Evolutionary conservation across 2,888 invertebrate species (phyloP).

Genomic region (Lingula anatina): DNA sequence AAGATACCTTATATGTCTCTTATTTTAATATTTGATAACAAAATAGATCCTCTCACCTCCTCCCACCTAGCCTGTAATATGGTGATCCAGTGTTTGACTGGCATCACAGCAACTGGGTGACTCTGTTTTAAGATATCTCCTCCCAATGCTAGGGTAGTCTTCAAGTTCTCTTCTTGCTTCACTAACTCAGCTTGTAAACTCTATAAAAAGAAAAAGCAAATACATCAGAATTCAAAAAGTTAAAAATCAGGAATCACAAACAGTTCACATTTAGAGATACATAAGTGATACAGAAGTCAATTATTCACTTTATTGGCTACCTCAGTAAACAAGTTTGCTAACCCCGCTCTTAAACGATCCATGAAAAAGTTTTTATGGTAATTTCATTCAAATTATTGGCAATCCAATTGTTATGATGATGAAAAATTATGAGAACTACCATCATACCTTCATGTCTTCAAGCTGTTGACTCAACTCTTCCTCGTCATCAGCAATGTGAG

Average conservation of each 20-base stretch:
- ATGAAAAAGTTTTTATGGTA: too few species aligned
- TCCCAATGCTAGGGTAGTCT: conserved; percentile 73
- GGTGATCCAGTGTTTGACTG: conserved; percentile 98
- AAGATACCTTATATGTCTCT: too few species aligned
- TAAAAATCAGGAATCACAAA: too few species aligned
- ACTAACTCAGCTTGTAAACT: conserved; percentile 69
- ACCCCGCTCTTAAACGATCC: too few species aligned
- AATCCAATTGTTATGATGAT: too few species aligned
- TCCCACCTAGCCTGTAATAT: conserved; percentile 91
- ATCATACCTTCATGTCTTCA: conserved; percentile 70
- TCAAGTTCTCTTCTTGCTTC: conserved; percentile 78
- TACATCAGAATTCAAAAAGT: background rate
- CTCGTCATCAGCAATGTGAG: conserved; percentile 87
- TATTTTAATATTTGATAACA: too few species aligned
- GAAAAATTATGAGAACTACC: background rate
- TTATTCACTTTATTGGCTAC: too few species aligned
- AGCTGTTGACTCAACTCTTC: conserved; percentile 77
- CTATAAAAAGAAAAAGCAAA: conserved; percentile 20
- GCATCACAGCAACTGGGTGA: conserved; percentile 95
- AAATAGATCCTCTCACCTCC: too few species aligned
- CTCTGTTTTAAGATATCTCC: conserved; percentile 83
- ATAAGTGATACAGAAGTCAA: too few species aligned
- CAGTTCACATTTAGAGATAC: too few species aligned
- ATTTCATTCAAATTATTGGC: too few species aligned
- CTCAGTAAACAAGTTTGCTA: too few species aligned